These are phyloP conservation scores for Cephalopholis sonnerati DNA, from an alignment of 2,113 vertebrate species.

Conservation along the genomic window DNA sequence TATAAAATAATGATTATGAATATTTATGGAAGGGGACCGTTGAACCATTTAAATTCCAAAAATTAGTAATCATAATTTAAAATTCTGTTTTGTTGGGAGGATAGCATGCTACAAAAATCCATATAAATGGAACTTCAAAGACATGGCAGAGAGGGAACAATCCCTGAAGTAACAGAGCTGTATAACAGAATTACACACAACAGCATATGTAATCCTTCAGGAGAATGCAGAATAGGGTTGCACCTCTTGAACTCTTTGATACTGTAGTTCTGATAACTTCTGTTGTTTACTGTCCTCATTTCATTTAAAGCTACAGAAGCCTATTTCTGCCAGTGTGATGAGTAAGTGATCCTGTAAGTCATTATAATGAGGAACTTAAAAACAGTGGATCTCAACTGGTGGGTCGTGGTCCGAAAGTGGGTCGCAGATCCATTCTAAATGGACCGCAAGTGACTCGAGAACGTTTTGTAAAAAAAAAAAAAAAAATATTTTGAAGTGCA, in stretches of 20 bases:
- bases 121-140: conserved; percentile 72
- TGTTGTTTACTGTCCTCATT: conserved; percentile 20
- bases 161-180: conserved; percentile 64
- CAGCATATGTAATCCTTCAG: conserved; percentile 45
- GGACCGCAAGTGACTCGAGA: no score
- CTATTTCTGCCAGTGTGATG: no score
- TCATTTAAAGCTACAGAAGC: no score
- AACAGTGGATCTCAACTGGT: no score
- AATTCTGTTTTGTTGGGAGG: conserved; percentile 65
- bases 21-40: conserved; percentile 65
- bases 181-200: conserved; percentile 27
- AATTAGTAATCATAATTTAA: conserved; percentile 65
- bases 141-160: conserved; percentile 40
- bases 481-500: no score
- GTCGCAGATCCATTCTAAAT: no score
- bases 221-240: conserved; percentile 29
- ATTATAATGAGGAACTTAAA: no score
- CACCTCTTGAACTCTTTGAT: conserved; percentile 38
- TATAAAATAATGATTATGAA: conserved; percentile 58
- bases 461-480: no score
- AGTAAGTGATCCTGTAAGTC: no score
- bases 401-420: no score
- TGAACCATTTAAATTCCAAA: conserved; percentile 66
- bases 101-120: conserved; percentile 51
- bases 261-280: conserved; percentile 6